Evolutionary conservation across 1,140 invertebrate species (phyloP), one percentile per base, ranked within the genome.

Genomic region (Drosophila lowei): DNA sequence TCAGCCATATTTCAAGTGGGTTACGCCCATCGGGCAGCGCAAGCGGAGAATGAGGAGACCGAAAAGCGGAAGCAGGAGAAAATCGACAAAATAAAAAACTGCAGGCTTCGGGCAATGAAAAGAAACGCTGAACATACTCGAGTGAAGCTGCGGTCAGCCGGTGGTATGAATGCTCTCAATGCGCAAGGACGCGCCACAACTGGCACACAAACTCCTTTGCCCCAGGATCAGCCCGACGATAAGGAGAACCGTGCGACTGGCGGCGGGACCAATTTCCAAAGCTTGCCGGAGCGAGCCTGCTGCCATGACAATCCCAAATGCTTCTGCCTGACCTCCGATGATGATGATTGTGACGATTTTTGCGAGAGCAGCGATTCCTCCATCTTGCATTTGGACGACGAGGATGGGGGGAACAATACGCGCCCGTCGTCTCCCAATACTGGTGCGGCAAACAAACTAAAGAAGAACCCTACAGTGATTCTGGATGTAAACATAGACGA

Each of bases 1-100:
- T 55, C 70, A 13, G 58, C 90, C 7, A 52, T 91, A 53, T 85
- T 83, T 49, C 74, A 90, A 43, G 78, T 91, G 28, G 90, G 90
- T 11, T 71, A 71, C 59, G 90, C 90, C 62, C 90, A 91, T 55
- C 58, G 73, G 0, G 90, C 89, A 1, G 90, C 90, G 0, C 49
- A 74, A 41, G 48, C 41, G 15, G 90, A 91, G 59, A 90, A 75
- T n/a, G 63, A 79, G 48, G 63, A 54, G 0, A 42, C 21, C 4
- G 66, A 71, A n/a, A 48, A 54, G 15, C 47, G 67, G 9, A 67
- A 63, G 7, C 58, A 78, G 16, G 55, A 85, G 46, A 85, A 60
- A 62, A 72, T 68, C 0, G 62, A 85, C 18, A 85, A 68, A 70
- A 81, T 89, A 0, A 48, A 64, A 57, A 72, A 56, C 3, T 73